Base-by-base conservation (phyloP, 2,113 vertebrate species). In the Tyrannus savana region DNA sequence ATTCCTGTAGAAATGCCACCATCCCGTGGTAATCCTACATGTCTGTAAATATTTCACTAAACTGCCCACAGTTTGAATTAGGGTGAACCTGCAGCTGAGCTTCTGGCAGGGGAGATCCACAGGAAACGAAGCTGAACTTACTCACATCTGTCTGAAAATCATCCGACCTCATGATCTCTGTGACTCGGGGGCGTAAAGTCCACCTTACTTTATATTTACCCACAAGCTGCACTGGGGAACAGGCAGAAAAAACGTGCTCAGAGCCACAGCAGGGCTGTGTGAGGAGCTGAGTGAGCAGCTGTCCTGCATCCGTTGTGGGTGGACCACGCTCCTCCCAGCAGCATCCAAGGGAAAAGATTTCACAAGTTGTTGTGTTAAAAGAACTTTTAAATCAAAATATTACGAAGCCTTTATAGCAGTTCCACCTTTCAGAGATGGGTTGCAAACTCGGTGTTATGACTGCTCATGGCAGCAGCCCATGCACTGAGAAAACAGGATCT, bases 371-470 rank as follows among this genome's bases (percentile, higher is more conserved):
- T 66, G 1, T 46, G 22, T 22, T 35, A 75, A 74, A 9, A 35
- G 23, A 12, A 39, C 60, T 53, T 19, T 33, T 0, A 80, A 68
- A 60, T 9, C 24, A 41, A 56, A 75, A 47, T 3, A 44, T 14
- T 22, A 4, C 3, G 2, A 68, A 62, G 11, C 4, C n/a, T 37
- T 69, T 23, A 12, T 2, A 76, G 23, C 15, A 67, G 12, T 21
- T 46, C 23, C 55, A 14, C 9, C 37, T 55, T 41, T 76, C 19
- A 27, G 69, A 28, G 15, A 16, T 23, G 12, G 2, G 28, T 22
- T 46, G n/a, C 31, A 73, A 59, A 60, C 9, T 6, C 0, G 0
- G 27, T 3, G 12, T 33, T 35, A n/a, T 1, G 4, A 42, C 33
- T 15, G 1, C 41, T 59, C 47, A 19, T 5, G 1, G 6, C 16